A percentile compares a stretch with the other conserved stretches of the same genome.
These are phyloP conservation scores for Oligia fasciuncula DNA, from an alignment of 2,888 invertebrate species.

Conservation along the genomic window DNA sequence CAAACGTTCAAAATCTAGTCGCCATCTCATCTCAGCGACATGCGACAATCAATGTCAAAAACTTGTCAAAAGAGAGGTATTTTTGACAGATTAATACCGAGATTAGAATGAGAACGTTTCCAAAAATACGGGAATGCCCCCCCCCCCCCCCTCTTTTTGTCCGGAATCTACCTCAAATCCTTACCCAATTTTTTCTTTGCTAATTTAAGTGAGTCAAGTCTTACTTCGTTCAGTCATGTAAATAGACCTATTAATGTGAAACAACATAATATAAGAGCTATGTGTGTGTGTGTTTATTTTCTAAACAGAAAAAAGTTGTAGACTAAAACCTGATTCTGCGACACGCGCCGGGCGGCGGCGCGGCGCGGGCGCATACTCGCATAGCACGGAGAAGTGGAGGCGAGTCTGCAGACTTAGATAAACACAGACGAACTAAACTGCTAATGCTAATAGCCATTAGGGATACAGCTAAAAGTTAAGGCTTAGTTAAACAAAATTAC, in stretches of 20 bases:
- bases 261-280: constrained; percentile 1
- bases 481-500: neutral
- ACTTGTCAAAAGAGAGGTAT: neutral
- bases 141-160: neutral
- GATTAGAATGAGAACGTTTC: neutral
- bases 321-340: constrained; percentile 44
- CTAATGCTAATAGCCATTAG: neutral
- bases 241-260: neutral
- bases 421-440: constrained; percentile 9
- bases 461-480: neutral
- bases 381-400: neutral
- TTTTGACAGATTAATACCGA: neutral
- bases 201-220: too few relatives aligned
- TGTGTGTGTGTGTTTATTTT: constrained; percentile 17
- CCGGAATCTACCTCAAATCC: neutral
- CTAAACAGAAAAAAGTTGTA: constrained; percentile 40
- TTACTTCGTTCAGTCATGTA: neutral
- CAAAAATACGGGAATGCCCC: neutral
- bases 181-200: neutral
- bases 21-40: too few relatives aligned
- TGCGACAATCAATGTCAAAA: neutral
- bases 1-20: neutral
- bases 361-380: constrained; percentile 18
- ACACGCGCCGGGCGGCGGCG: constrained; percentile 24
- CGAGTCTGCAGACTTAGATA: constrained; percentile 18